Conservation (phyloP, 2,888 invertebrate species). For the Microctonus brassicae region DNA sequence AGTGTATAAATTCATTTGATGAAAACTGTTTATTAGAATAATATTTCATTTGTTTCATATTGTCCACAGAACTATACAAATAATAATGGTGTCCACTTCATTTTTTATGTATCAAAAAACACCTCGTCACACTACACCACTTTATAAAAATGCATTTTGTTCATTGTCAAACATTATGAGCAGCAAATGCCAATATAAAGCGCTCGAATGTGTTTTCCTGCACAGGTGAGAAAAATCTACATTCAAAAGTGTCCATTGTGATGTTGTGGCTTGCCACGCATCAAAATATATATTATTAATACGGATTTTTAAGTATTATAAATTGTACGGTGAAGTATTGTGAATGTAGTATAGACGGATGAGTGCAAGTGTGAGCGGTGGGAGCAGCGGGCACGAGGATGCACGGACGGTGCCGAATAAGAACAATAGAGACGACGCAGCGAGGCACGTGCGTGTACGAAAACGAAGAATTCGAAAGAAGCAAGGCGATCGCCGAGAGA, state of each 20-base stretch:
- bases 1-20: background rate
- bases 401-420: too few relatives aligned
- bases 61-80: slow-evolving; percentile 77
- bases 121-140: slow-evolving; percentile 83
- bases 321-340: too few relatives aligned
- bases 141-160: slow-evolving; percentile 95
- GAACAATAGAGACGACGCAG: too few relatives aligned
- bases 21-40: slow-evolving; percentile 5
- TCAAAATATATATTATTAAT: too few relatives aligned
- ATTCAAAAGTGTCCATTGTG: background rate
- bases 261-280: too few relatives aligned
- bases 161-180: slow-evolving; percentile 98
- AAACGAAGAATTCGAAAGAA: too few relatives aligned
- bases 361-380: too few relatives aligned
- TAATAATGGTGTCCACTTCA: slow-evolving; percentile 77
- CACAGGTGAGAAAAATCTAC: slow-evolving; percentile 77
- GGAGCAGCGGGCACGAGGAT: too few relatives aligned
- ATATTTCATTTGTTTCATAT: slow-evolving; percentile 21
- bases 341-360: too few relatives aligned
- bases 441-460: too few relatives aligned
- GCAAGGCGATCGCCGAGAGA: too few relatives aligned
- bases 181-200: slow-evolving; percentile 99
- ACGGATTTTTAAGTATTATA: too few relatives aligned
- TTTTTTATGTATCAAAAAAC: slow-evolving; percentile 75
- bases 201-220: slow-evolving; percentile 97